Evolutionary conservation across 23 tunicate genomes (phyloP).

Genomic region (Halocynthia aurantium): DNA sequence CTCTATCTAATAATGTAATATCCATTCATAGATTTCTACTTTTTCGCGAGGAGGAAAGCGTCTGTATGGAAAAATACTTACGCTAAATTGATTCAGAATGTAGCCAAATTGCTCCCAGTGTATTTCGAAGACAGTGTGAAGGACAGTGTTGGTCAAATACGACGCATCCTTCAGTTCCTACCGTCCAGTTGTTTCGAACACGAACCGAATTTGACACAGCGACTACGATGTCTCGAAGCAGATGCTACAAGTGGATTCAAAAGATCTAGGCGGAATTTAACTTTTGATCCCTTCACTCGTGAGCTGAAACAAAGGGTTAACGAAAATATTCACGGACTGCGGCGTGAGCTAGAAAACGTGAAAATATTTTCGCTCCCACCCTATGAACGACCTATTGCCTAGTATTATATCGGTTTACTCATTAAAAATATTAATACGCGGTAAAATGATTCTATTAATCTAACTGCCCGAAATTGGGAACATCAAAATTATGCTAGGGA

Average conservation of each 20-base stretch:
- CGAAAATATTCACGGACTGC: slow-evolving; percentile 1
- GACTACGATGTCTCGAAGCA: slow-evolving; percentile 3
- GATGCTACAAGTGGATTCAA: background rate
- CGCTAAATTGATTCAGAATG: background rate
- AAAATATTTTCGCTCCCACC: background rate
- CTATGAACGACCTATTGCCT: background rate
- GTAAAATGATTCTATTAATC: no score
- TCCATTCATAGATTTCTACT: background rate
- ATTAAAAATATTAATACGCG: no score
- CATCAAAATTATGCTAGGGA: no score
- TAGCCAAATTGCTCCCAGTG: background rate
- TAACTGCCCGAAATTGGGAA: no score
- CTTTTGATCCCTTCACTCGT: background rate
- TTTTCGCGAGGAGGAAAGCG: background rate
- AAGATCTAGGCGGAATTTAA: background rate
- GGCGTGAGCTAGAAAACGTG: background rate
- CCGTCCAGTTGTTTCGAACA: background rate
- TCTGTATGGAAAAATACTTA: slow-evolving; percentile 3
- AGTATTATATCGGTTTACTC: background rate
- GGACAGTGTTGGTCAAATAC: background rate
- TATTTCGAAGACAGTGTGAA: slow-evolving; percentile 6
- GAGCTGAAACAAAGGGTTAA: slow-evolving; percentile 2
- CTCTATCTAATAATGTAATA: no score
- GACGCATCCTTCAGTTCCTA: background rate
- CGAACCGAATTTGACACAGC: background rate